Percentiles rank a stretch among this genome's conserved stretches.
These are phyloP conservation scores for Streptopelia turtur DNA, from an alignment of 2,797 vertebrate genomes.

Conservation along the genomic window DNA sequence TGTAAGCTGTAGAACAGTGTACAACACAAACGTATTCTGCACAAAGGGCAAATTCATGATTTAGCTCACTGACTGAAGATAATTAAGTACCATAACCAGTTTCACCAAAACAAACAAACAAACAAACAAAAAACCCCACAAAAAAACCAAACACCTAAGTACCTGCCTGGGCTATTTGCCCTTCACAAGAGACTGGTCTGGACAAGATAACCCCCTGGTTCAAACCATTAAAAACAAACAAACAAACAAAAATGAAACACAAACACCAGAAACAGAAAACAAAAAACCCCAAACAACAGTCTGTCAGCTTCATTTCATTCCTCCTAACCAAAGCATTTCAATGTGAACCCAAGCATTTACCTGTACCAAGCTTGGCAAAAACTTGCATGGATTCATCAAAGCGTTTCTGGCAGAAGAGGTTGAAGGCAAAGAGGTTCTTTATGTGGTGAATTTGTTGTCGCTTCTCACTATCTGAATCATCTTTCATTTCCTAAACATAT, in stretches of 20 bases:
- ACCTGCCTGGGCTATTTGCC: background rate
- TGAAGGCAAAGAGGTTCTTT: slow-evolving; percentile 98
- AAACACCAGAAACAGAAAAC: background rate
- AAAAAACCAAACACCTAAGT: background rate
- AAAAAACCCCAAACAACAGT: accelerated
- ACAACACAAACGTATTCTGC: background rate
- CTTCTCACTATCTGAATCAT: slow-evolving; percentile 96
- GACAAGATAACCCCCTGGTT: background rate
- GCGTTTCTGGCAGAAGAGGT: slow-evolving; percentile 97
- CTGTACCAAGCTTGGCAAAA: slow-evolving; percentile 98
- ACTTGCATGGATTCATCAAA: slow-evolving; percentile 99
- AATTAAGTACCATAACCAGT: background rate
- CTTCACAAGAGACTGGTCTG: background rate
- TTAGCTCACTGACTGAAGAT: background rate
- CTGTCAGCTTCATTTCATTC: background rate
- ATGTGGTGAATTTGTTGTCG: slow-evolving; percentile 97
- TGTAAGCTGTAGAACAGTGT: background rate
- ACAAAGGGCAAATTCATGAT: background rate
- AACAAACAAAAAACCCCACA: no score
- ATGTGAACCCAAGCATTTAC: slow-evolving; percentile 71
- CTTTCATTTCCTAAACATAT: slow-evolving; percentile 91
- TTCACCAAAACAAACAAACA: background rate
- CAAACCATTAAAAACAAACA: no score
- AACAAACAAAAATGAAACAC: background rate
- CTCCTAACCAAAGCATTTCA: background rate